Evolutionary conservation across 2,797 vertebrate genomes (phyloP).

Genomic region (Telmatherina bonti): DNA sequence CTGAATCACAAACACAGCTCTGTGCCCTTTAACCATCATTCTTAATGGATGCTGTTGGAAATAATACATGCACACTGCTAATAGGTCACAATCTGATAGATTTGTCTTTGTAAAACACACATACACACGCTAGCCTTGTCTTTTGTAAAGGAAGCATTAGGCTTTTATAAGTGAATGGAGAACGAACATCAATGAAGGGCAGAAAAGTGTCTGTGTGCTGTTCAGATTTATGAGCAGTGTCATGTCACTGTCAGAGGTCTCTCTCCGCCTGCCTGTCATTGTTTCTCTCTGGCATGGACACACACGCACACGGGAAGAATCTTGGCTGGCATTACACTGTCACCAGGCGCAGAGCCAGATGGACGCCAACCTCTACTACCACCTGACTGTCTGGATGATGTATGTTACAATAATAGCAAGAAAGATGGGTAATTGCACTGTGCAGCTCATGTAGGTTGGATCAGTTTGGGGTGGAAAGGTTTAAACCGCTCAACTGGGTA

Average conservation of each 20-base stretch:
- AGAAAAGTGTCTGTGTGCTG: constrained; percentile 9
- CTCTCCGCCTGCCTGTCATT: constrained; percentile 21
- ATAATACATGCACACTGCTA: not conserved
- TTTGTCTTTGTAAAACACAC: constrained; percentile 11
- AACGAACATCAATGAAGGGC: constrained; percentile 9
- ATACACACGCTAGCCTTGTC: constrained; percentile 1
- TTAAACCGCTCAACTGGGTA: constrained; percentile 10
- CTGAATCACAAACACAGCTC: constrained; percentile 3
- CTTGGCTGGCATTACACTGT: constrained; percentile 26
- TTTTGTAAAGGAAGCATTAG: constrained; percentile 4
- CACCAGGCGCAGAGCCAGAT: constrained; percentile 26
- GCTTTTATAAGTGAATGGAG: constrained; percentile 9
- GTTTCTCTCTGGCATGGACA: constrained; percentile 12
- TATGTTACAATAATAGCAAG: not conserved
- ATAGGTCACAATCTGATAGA: not conserved
- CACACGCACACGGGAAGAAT: constrained; percentile 21
- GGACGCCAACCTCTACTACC: constrained; percentile 17
- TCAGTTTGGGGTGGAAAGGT: not conserved
- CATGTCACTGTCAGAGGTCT: constrained; percentile 39
- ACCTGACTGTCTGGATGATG: constrained; percentile 14
- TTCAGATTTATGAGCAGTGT: constrained; percentile 29
- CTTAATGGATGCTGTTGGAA: constrained; percentile 6
- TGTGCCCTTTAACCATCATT: not conserved
- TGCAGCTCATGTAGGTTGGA: too few relatives aligned
- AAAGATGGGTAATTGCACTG: not conserved